Conservation (phyloP, 2,113 vertebrate genomes). For the Apteryx owenii region DNA sequence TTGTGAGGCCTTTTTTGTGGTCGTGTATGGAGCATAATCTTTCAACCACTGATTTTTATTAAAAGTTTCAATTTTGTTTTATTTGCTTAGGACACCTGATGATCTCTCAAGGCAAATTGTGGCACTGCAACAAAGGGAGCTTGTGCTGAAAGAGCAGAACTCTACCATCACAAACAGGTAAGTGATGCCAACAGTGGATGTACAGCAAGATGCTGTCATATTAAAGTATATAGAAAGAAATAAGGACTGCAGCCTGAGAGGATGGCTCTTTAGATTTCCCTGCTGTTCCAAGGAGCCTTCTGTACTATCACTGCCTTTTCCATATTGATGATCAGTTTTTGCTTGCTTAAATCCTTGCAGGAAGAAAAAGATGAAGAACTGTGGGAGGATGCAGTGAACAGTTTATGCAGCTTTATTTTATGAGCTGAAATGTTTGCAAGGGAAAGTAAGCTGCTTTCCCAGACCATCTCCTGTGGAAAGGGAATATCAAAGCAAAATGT, state of each 20-base stretch:
- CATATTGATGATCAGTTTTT: not conserved
- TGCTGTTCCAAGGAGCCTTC: not conserved
- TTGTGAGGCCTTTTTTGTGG: not conserved
- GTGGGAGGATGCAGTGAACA: not conserved
- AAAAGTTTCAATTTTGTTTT: not conserved
- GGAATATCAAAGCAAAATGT: not conserved
- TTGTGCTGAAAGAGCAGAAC: constrained; percentile 91
- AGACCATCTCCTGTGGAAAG: not conserved
- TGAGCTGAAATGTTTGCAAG: not conserved
- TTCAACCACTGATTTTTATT: not conserved
- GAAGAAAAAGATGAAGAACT: not conserved
- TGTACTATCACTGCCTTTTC: not conserved
- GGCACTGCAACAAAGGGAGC: constrained; percentile 92
- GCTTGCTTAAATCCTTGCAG: not conserved
- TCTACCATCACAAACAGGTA: constrained; percentile 87
- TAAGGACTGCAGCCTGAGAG: not conserved
- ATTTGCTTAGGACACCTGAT: constrained; percentile 87
- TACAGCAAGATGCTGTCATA: not conserved
- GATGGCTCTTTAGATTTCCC: not conserved
- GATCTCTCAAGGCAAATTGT: constrained; percentile 93
- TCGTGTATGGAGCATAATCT: not conserved
- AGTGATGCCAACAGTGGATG: not conserved
- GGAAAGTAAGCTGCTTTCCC: not conserved
- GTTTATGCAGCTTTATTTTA: not conserved
- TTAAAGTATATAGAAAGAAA: not conserved